These are phyloP conservation scores for Liolophura sinensis DNA, from an alignment of 1,140 invertebrate genomes.

Conservation along the genomic window DNA sequence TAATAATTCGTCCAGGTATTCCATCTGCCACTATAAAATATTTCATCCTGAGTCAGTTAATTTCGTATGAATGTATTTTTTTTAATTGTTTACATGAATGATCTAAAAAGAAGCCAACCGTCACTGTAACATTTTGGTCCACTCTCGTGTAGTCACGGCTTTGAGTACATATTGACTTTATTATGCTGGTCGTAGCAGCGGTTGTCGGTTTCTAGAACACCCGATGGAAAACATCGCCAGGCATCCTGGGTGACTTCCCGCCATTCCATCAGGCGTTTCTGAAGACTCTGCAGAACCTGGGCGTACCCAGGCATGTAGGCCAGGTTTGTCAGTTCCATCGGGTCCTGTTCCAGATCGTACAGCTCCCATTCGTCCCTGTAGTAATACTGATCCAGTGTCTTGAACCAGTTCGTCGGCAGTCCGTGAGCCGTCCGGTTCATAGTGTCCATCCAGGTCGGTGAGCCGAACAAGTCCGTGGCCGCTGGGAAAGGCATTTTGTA, in stretches of 20 bases:
- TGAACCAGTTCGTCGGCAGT: conserved; percentile 77
- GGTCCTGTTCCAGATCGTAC: conserved; percentile 78
- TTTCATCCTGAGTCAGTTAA: too few relatives aligned
- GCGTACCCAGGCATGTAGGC: conserved; percentile 63
- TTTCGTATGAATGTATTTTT: too few relatives aligned
- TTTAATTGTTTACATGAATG: too few relatives aligned
- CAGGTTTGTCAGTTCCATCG: conserved; percentile 76
- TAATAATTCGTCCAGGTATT: too few relatives aligned
- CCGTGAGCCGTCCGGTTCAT: conserved; percentile 75
- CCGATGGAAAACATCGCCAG: conserved; percentile 84
- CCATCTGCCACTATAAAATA: too few relatives aligned
- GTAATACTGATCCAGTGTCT: conserved; percentile 80
- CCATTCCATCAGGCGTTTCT: conserved; percentile 70
- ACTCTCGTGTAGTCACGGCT: too few relatives aligned
- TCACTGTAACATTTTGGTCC: too few relatives aligned
- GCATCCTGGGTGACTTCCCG: conserved; percentile 80
- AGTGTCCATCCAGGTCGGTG: conserved; percentile 84
- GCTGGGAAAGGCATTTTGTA: conserved; percentile 85
- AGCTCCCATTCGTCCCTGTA: conserved; percentile 85
- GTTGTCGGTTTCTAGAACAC: conserved; percentile 68
- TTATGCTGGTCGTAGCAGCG: too few relatives aligned
- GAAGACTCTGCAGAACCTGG: conserved; percentile 60
- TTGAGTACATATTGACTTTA: too few relatives aligned
- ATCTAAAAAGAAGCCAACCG: too few relatives aligned
- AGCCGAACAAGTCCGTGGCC: conserved; percentile 90